Base-by-base conservation (phyloP, 1,140 invertebrate genomes). In the Drosophila subpulchrella region DNA sequence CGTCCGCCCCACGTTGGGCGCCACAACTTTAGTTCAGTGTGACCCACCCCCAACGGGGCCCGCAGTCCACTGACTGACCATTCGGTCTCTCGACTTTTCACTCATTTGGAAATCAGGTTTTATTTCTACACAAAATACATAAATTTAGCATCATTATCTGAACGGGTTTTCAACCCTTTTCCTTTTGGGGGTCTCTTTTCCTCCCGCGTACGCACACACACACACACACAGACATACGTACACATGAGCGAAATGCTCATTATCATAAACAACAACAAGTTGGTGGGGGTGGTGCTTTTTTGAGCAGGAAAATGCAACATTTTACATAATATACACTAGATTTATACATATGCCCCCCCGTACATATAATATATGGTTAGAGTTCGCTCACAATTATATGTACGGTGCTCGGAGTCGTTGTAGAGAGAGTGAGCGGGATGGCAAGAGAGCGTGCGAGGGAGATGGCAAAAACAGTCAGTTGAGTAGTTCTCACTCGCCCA, bases 91-190 rank as follows among this genome's bases (percentile, higher is more conserved):
- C 15, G 50, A 17, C 24, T 67, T 88, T 78, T 68, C 84, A 88
- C 84, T 88, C 84, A 81, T 77, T 81, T 78, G 82, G 75, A 91
- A 91, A 91, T 91, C 84, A 79, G 84, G 90, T 90, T 91, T 85
- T 90, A 85, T 83, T 91, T 89, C 90, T 84, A 91, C 75, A 91
- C 84, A 91, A 91, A 91, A 91, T 91, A 90, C 89, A 91, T 91
- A 91, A 91, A 91, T 91, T 91, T 83, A 73, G 76, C 81, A 91
- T 91, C 82, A 91, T 91, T 91, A 91, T 86, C 72, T 57, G 70
- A 73, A 75, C 68, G 61, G 67, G 63, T 78, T 65, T 60, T 68
- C 71, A 63, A 74, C 71, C 68, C 70, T 54, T 66, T 66, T n/a
- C 68, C 70, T 54, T 66, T 66, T n/a, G 24, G 36, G 50, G 50